Conservation (phyloP, 2,113 vertebrate species). For the Aepyceros melampus region DNA sequence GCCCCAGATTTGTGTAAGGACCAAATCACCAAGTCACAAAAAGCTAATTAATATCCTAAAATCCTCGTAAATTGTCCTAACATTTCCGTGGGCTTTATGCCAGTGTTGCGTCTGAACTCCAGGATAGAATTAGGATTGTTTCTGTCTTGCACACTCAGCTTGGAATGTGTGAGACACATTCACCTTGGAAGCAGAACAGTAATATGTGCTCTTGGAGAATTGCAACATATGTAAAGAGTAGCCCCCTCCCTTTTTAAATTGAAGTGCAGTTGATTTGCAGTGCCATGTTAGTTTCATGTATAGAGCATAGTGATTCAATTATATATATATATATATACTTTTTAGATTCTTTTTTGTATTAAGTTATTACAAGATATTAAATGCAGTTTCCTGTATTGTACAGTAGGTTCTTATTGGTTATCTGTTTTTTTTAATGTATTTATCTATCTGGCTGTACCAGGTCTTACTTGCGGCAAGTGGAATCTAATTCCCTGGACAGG, state of each 20-base stretch:
- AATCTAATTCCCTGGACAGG: not conserved
- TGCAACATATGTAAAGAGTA: not conserved
- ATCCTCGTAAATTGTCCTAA: not conserved
- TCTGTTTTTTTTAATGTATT: not conserved
- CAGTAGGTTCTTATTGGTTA: not conserved
- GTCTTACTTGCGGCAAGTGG: not conserved
- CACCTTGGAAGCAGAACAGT: not conserved
- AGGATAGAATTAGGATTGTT: not conserved
- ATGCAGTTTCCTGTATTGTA: not conserved
- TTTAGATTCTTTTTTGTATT: not conserved
- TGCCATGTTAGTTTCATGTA: not conserved
- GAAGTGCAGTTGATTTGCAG: not conserved
- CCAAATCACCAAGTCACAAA: not conserved
- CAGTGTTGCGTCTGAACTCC: not conserved
- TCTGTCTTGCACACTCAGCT: not conserved
- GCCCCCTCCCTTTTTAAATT: not conserved
- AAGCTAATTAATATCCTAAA: not conserved
- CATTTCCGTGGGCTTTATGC: not conserved
- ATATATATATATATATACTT: not conserved
- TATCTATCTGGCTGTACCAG: not conserved
- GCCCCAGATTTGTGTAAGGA: not conserved
- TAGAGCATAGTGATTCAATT: not conserved
- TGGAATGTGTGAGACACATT: not conserved
- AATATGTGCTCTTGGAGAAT: not conserved
- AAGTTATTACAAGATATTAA: not conserved